Percentiles rank a stretch among this genome's conserved stretches.
These are phyloP conservation scores for Perdita meconis DNA, from an alignment of 2,888 invertebrate genomes.

Conservation along the genomic window DNA sequence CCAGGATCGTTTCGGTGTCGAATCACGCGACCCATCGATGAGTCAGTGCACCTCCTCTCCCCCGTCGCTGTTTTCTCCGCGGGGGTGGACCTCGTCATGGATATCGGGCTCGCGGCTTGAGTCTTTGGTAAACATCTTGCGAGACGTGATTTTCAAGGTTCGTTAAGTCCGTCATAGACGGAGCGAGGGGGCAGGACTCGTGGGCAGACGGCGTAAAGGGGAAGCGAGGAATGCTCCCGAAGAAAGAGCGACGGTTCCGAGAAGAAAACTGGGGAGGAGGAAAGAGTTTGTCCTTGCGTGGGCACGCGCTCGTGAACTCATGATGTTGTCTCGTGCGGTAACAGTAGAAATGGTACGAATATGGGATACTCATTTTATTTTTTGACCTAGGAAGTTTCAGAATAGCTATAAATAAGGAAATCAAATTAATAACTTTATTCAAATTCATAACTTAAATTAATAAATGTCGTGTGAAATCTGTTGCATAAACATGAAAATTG, in stretches of 20 bases:
- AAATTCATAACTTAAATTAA: too few relatives aligned
- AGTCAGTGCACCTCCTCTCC: constrained; percentile 24
- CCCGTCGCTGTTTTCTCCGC: not conserved
- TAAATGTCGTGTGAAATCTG: too few relatives aligned
- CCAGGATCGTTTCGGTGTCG: not conserved
- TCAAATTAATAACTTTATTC: too few relatives aligned
- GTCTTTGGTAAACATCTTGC: constrained; percentile 63
- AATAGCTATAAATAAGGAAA: too few relatives aligned
- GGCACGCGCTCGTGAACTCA: constrained; percentile 3
- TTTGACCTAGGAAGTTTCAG: too few relatives aligned
- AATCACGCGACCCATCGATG: constrained; percentile 29
- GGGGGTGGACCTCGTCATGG: constrained; percentile 19
- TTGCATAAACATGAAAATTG: too few relatives aligned
- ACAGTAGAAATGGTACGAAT: too few relatives aligned
- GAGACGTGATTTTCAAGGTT: constrained; percentile 69
- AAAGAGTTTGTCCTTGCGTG: not conserved
- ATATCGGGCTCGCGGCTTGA: constrained; percentile 27
- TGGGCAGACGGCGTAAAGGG: constrained; percentile 37
- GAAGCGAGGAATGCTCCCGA: constrained; percentile 38
- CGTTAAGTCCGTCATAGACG: constrained; percentile 62
- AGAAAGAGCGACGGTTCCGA: constrained; percentile 28
- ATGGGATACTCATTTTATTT: too few relatives aligned
- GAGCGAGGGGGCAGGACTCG: constrained; percentile 28
- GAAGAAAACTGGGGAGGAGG: not conserved
- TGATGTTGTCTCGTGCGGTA: not conserved